These are phyloP conservation scores for Zaprionus kolodkinae DNA, from an alignment of 1,140 invertebrate genomes.

Conservation along the genomic window DNA sequence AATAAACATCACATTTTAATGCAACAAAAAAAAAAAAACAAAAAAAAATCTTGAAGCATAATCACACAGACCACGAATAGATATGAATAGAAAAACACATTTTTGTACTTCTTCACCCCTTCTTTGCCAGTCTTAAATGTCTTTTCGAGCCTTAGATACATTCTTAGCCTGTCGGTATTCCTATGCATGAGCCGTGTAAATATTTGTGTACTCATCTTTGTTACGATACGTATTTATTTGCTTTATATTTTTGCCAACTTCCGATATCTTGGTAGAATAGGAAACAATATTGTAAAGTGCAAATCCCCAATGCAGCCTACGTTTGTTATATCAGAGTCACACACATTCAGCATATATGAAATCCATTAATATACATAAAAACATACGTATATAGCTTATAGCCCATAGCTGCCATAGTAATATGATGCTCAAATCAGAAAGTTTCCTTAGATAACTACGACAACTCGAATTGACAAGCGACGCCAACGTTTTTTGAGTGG, in stretches of 20 bases:
- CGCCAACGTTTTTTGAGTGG: slow-evolving; percentile 2
- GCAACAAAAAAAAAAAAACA: background rate
- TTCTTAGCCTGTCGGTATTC: background rate
- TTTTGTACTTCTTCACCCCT: background rate
- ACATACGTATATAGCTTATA: slow-evolving; percentile 23
- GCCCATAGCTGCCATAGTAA: slow-evolving; percentile 40
- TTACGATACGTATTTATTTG: background rate
- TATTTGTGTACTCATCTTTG: background rate
- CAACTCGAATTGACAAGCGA: slow-evolving; percentile 4
- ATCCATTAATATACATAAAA: background rate
- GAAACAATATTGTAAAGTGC: background rate
- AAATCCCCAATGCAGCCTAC: background rate
- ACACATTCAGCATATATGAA: background rate
- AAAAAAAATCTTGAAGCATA: background rate
- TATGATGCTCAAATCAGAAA: slow-evolving; percentile 35
- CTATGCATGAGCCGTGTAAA: background rate
- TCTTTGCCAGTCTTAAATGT: background rate
- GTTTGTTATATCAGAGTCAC: background rate
- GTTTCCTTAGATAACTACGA: slow-evolving; percentile 16
- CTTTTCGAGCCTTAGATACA: background rate
- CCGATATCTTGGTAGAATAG: background rate
- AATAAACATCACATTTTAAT: slow-evolving; percentile 11
- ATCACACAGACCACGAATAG: background rate
- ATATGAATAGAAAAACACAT: background rate
- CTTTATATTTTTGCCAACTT: background rate